Conservation (phyloP, 2,888 invertebrate genomes). For the Aphodius sticticus region DNA sequence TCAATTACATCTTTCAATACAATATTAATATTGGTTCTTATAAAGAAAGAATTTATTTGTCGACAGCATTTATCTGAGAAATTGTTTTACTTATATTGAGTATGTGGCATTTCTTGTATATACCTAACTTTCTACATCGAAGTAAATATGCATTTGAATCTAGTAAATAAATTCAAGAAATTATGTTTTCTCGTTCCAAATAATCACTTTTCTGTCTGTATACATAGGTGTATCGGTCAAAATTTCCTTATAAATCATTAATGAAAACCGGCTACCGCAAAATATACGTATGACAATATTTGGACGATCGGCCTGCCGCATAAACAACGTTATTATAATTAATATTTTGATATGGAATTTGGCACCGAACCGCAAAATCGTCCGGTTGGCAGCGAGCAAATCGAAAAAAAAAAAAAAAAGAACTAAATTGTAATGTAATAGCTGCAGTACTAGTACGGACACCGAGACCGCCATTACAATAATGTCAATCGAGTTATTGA, state of each 20-base stretch:
- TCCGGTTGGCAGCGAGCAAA: not conserved
- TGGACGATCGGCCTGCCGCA: not conserved
- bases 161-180: too few relatives aligned
- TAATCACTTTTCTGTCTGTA: too few relatives aligned
- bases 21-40: too few relatives aligned
- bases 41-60: too few relatives aligned
- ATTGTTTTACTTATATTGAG: too few relatives aligned
- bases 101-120: too few relatives aligned
- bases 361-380: not conserved
- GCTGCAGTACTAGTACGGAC: not conserved
- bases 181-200: too few relatives aligned
- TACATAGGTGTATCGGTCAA: not conserved
- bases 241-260: not conserved
- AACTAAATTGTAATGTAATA: not conserved
- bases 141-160: too few relatives aligned
- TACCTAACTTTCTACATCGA: too few relatives aligned
- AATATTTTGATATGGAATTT: not conserved
- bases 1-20: too few relatives aligned
- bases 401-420: not conserved
- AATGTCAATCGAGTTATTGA: slow-evolving; percentile 4
- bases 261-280: not conserved
- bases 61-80: too few relatives aligned
- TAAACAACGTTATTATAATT: not conserved
- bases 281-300: not conserved
- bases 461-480: not conserved